These are phyloP conservation scores for Eremobia ochroleuca DNA, from an alignment of 2,888 invertebrate species.

Conservation along the genomic window DNA sequence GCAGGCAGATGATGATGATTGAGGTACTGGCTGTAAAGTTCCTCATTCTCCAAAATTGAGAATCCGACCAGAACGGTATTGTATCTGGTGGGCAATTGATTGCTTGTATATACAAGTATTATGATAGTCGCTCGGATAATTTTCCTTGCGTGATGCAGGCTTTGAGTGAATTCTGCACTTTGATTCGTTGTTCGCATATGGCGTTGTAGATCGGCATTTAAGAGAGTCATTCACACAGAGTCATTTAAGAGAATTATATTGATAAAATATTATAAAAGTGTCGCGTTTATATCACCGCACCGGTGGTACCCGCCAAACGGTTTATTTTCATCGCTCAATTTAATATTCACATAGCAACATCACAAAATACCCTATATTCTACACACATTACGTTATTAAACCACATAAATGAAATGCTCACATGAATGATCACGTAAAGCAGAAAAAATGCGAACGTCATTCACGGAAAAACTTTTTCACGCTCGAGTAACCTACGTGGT, in stretches of 20 bases:
- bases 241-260: background rate
- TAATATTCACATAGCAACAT: constrained; percentile 6
- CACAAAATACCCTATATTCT: constrained; percentile 18
- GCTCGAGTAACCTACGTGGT: constrained; percentile 27
- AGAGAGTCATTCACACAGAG: too few species aligned
- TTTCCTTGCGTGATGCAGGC: background rate
- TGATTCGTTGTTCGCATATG: background rate
- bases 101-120: too few species aligned
- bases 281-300: background rate
- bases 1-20: too few species aligned
- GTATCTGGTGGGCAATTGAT: background rate
- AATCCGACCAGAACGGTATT: background rate
- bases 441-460: constrained; percentile 51
- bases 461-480: constrained; percentile 43
- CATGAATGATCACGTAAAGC: constrained; percentile 43
- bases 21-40: too few species aligned
- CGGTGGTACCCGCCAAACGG: background rate
- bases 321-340: constrained; percentile 19
- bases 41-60: background rate
- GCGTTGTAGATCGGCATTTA: too few species aligned
- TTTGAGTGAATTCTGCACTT: background rate
- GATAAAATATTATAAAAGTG: background rate
- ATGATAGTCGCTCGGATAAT: background rate
- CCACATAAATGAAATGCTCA: constrained; percentile 52
- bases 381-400: constrained; percentile 41